Evolutionary conservation across 2,113 vertebrate genomes (phyloP).

Genomic region (Halcyon senegalensis): DNA sequence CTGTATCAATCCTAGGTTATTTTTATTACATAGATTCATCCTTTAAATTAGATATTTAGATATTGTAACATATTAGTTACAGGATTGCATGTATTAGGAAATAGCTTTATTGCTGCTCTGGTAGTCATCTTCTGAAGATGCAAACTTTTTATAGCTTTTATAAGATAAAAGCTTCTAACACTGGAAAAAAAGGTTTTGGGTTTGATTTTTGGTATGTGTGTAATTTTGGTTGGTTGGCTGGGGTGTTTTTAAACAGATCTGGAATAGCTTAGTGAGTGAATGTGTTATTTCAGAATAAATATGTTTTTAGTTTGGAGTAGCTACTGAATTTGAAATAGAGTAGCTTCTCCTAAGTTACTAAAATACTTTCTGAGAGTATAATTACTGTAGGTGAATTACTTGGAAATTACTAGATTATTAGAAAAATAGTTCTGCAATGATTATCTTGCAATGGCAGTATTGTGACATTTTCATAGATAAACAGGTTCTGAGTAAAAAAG

Average conservation of each 20-base stretch:
- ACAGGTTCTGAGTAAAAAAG: neutral
- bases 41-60: neutral
- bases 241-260: neutral
- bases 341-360: neutral
- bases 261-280: neutral
- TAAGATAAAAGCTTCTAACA: neutral
- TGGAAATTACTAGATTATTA: neutral
- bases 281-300: neutral
- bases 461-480: neutral
- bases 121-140: neutral
- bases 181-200: fast-evolving
- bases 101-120: neutral
- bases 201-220: neutral
- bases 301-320: neutral
- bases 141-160: neutral
- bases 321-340: neutral
- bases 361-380: neutral
- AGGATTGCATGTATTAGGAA: neutral
- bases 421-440: neutral
- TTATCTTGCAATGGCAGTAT: neutral
- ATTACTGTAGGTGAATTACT: neutral
- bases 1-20: neutral
- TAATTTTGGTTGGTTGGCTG: neutral
- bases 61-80: neutral
- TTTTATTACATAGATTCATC: neutral